Conservation (phyloP, 30 jellyfish, hydroid and myxozoan genomes). For the Aurelia aurita complex sp. Pacific region DNA sequence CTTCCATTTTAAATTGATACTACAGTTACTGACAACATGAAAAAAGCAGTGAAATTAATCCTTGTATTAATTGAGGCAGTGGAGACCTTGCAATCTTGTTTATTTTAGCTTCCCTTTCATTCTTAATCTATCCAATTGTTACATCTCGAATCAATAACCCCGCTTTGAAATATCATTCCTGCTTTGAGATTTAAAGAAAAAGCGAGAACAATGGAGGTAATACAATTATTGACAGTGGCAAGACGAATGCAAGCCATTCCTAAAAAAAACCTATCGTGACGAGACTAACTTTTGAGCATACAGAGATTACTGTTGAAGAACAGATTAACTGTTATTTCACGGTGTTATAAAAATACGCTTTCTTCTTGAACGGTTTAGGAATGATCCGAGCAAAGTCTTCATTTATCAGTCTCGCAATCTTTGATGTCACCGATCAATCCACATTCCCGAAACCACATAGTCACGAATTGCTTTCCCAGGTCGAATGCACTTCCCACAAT, state of each 20-base stretch:
- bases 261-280: constrained; percentile 36
- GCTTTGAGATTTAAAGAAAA: too few relatives aligned
- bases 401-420: constrained; percentile 11
- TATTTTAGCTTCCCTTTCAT: too few relatives aligned
- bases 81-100: too few relatives aligned
- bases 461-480: constrained; percentile 37
- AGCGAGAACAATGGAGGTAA: not conserved
- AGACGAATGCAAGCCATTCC: constrained; percentile 16
- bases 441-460: constrained; percentile 53
- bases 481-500: not conserved
- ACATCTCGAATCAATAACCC: too few relatives aligned
- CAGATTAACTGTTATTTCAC: constrained; percentile 43
- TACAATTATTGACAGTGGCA: constrained; percentile 13
- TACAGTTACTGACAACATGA: too few relatives aligned
- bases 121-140: too few relatives aligned
- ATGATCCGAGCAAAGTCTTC: constrained; percentile 23
- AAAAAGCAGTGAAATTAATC: too few relatives aligned
- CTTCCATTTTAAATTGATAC: too few relatives aligned
- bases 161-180: too few relatives aligned
- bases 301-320: constrained; percentile 3
- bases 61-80: too few relatives aligned
- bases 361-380: constrained; percentile 35
- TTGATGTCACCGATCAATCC: constrained; percentile 51
- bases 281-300: constrained; percentile 25
- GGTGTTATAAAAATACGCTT: constrained; percentile 52